These are phyloP conservation scores for Poecilus cupreus DNA, from an alignment of 2,888 invertebrate genomes.

Conservation along the genomic window DNA sequence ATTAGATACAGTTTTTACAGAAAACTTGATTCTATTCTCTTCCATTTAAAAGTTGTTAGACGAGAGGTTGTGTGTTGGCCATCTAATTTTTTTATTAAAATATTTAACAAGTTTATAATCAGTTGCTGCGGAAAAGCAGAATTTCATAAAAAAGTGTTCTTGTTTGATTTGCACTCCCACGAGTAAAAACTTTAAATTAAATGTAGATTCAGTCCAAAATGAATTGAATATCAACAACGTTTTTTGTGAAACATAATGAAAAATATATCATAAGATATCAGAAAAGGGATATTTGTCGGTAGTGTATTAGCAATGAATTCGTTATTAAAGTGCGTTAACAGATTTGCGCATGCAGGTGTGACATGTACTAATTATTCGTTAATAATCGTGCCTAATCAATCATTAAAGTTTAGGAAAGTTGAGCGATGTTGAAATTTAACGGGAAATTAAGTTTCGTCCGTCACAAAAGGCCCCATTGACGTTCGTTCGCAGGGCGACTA, in stretches of 20 bases:
- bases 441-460: slow-evolving; percentile 52
- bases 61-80: too few species aligned
- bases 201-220: slow-evolving; percentile 6
- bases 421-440: slow-evolving; percentile 56
- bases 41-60: too few species aligned
- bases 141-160: slow-evolving; percentile 13
- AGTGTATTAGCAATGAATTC: not conserved
- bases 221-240: not conserved
- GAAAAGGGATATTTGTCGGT: not conserved
- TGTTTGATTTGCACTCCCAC: slow-evolving; percentile 8
- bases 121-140: not conserved
- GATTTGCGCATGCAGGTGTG: slow-evolving; percentile 32
- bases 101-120: slow-evolving; percentile 13
- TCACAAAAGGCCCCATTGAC: not conserved
- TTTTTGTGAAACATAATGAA: not conserved
- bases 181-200: slow-evolving; percentile 13
- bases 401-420: slow-evolving; percentile 54
- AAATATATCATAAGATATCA: not conserved
- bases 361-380: slow-evolving; percentile 55
- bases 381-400: slow-evolving; percentile 56
- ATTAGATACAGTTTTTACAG: too few species aligned
- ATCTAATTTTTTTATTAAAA: too few species aligned
- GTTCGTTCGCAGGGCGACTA: not conserved
- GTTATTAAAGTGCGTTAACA: not conserved
- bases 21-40: too few species aligned